Base-by-base conservation (phyloP, 2,888 invertebrate species). In the Nemoura dubitans region DNA sequence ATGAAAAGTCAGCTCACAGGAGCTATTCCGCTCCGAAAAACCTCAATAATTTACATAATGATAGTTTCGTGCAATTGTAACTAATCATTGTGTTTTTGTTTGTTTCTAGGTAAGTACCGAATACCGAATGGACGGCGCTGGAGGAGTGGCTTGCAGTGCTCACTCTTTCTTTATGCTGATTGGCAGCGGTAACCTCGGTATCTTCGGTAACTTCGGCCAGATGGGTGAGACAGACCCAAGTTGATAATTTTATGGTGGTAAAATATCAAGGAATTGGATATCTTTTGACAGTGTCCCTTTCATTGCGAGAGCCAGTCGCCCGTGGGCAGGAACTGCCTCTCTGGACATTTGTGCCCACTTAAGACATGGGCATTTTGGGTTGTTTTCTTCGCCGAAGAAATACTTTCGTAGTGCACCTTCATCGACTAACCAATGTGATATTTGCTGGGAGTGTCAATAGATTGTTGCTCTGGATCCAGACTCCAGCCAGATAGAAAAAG, bases 31-130 rank as follows among this genome's bases (percentile, higher is more conserved):
- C 78, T 26, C 21, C n/a, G 26, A 1, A 30, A 29, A 82, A 82
- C 30, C 30, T 26, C 36, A n/a, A 26, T 83, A 42, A 83, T 83
- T 83, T 83, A 43, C 83, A 83, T 83, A 83, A 83, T 83, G 36
- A 78, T 78, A 28, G 78, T 26, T 78, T 83, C 42, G 30, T 83
- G 25, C 2, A 83, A 83, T 42, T 83, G 36, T 36, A 36, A 42
- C 42, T 83, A 43, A 83, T 83, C 36, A 83, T 83, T 78, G 42
- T 82, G 30, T 42, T 42, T 83, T 30, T 83, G 16, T 83, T 30
- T 83, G 42, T 83, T 83, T 83, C 83, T 83, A 83, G 83, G 83
- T 83, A 83, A 83, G 83, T 83, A 83, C n/a, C n/a, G n/a, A n/a
- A n/a, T n/a, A n/a, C n/a, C 83, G 14, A 43, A 21, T 26, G 83